Percentiles rank a stretch among this genome's conserved stretches.
phyloP scores from a whole-genome alignment of 1,140 invertebrate genomes.

The Drosophila hydei region DNA sequence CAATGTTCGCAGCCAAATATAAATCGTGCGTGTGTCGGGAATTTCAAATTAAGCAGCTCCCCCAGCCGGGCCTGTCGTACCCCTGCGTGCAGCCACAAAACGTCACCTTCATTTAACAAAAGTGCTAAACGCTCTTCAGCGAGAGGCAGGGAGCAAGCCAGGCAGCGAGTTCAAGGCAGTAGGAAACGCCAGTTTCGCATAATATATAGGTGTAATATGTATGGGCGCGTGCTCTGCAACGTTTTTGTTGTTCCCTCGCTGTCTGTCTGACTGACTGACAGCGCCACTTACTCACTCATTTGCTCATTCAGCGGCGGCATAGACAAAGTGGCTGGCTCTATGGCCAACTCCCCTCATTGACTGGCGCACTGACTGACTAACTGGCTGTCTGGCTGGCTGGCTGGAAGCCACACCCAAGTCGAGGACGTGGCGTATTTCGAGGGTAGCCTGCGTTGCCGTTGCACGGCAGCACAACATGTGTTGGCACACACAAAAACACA shows the following conservation, averaged over 20 bases:
- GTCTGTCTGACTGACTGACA: conserved; percentile 37
- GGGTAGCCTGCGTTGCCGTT: conserved; percentile 23
- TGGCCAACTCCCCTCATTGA: conserved; percentile 2
- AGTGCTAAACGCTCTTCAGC: conserved; percentile 42
- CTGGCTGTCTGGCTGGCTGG: not conserved
- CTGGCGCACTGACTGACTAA: no score
- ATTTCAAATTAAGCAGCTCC: conserved; percentile 45
- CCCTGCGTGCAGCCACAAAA: conserved; percentile 8
- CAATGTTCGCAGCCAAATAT: not conserved
- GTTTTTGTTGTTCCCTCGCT: not conserved
- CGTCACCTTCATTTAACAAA: conserved; percentile 58
- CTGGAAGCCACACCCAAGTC: conserved; percentile 34
- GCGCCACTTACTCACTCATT: conserved; percentile 46
- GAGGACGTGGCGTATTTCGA: not conserved
- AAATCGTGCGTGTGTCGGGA: conserved; percentile 30
- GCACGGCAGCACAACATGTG: conserved; percentile 40
- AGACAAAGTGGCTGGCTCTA: conserved; percentile 46
- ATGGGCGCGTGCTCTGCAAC: conserved; percentile 25
- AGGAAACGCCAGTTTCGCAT: conserved; percentile 43
- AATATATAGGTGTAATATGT: conserved; percentile 28
- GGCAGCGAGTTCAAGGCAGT: conserved; percentile 3
- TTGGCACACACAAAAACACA: conserved; percentile 23
- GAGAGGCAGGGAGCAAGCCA: not conserved
- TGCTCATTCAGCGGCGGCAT: conserved; percentile 18
- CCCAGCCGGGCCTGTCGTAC: not conserved